These are phyloP conservation scores for Leptogaster cylindrica DNA, from an alignment of 2,888 invertebrate species.

Conservation along the genomic window DNA sequence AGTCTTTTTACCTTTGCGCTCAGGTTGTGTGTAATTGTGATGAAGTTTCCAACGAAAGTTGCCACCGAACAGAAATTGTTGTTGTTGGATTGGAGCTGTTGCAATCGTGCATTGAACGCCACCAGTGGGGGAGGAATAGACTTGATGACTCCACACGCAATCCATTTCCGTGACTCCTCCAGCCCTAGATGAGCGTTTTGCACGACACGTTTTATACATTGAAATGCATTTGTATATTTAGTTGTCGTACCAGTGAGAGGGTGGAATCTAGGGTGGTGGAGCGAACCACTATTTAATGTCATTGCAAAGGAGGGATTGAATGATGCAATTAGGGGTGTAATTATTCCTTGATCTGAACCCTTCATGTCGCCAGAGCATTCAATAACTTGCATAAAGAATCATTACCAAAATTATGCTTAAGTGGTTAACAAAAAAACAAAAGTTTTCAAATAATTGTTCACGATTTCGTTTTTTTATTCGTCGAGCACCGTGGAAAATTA, in stretches of 20 bases:
- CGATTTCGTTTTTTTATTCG: no score
- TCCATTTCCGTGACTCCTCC: constrained; percentile 24
- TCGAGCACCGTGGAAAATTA: no score
- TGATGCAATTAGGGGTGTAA: constrained; percentile 26
- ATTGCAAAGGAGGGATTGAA: constrained; percentile 24
- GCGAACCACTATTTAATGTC: constrained; percentile 7
- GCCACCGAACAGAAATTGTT: background rate
- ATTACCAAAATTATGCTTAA: constrained; percentile 13
- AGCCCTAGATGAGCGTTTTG: constrained; percentile 5
- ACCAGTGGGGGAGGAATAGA: constrained; percentile 30
- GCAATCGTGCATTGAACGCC: constrained; percentile 18
- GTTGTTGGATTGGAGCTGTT: background rate
- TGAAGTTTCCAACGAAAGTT: no score
- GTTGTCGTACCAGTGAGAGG: background rate
- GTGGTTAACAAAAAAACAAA: no score
- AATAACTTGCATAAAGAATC: constrained; percentile 8
- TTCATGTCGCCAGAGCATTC: background rate
- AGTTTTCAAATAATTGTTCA: no score
- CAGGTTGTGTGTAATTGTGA: no score
- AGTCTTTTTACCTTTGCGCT: no score
- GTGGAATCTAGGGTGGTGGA: background rate
- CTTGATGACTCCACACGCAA: constrained; percentile 45
- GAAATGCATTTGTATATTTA: background rate
- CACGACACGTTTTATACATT: constrained; percentile 1
- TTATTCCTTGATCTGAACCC: background rate